These are phyloP conservation scores for Bucorvus abyssinicus DNA, from an alignment of 2,797 vertebrate genomes.

Conservation along the genomic window DNA sequence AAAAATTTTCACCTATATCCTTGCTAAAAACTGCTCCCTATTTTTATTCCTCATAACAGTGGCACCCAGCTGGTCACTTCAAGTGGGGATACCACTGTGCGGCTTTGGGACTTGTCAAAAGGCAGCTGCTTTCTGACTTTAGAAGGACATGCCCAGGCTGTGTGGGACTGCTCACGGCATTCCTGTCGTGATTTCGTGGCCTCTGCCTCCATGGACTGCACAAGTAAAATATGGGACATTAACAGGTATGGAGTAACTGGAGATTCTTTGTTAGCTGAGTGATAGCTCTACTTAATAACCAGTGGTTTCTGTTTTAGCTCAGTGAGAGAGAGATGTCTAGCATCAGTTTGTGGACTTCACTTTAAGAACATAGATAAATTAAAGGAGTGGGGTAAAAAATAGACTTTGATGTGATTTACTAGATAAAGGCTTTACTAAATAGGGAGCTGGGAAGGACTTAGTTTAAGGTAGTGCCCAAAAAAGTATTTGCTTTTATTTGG, in stretches of 20 bases:
- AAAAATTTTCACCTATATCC: rapidly evolving
- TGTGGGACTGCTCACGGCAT: slow-evolving; percentile 80
- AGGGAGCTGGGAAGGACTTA: background rate
- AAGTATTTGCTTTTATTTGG: background rate
- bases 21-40: background rate
- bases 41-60: slow-evolving; percentile 35
- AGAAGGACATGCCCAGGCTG: slow-evolving; percentile 68
- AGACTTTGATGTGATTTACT: background rate
- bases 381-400: background rate
- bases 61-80: slow-evolving; percentile 81
- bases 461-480: background rate
- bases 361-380: background rate
- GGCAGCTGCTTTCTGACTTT: slow-evolving; percentile 72
- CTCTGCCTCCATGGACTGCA: slow-evolving; percentile 84
- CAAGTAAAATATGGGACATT: slow-evolving; percentile 84
- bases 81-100: slow-evolving; percentile 75
- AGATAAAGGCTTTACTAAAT: background rate
- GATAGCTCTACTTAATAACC: background rate
- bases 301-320: background rate
- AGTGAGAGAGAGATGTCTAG: background rate
- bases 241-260: slow-evolving; percentile 66
- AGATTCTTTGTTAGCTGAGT: background rate
- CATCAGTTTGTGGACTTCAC: background rate
- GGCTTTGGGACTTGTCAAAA: slow-evolving; percentile 77
- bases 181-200: slow-evolving; percentile 82